These are phyloP conservation scores for Oasisia sp. DNA, from an alignment of 2,888 invertebrate genomes.

Conservation along the genomic window DNA sequence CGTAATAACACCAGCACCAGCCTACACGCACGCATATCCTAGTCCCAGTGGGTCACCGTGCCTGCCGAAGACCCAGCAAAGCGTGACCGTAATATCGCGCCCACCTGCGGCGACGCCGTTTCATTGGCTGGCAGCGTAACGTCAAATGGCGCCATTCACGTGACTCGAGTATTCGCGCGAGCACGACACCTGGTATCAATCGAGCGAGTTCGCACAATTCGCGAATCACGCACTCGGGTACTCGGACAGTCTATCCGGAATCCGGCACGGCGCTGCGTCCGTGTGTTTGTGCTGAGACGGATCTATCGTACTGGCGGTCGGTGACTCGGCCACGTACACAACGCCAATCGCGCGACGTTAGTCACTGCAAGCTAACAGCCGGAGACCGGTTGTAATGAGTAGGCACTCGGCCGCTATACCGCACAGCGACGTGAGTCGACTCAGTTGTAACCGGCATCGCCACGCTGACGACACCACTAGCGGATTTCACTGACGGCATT, in stretches of 20 bases:
- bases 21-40: not conserved
- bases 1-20: not conserved
- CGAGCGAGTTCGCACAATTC: not conserved
- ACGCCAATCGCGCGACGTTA: not conserved
- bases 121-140: not conserved
- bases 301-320: not conserved
- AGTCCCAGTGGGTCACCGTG: not conserved
- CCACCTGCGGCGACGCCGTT: not conserved
- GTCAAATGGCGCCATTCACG: not conserved
- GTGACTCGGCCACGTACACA: not conserved
- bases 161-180: not conserved
- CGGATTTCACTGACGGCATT: conserved; percentile 2
- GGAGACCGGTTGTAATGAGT: not conserved
- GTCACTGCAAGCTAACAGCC: not conserved
- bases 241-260: not conserved
- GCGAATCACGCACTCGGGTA: not conserved
- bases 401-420: not conserved
- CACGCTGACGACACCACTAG: not conserved
- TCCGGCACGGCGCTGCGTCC: not conserved
- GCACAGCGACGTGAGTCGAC: not conserved
- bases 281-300: not conserved
- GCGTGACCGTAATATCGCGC: not conserved
- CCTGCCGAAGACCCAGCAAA: not conserved
- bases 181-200: not conserved
- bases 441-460: conserved; percentile 9